phyloP scores from a whole-genome alignment of 2,113 vertebrate genomes.

The Thalassarche chlororhynchos region DNA sequence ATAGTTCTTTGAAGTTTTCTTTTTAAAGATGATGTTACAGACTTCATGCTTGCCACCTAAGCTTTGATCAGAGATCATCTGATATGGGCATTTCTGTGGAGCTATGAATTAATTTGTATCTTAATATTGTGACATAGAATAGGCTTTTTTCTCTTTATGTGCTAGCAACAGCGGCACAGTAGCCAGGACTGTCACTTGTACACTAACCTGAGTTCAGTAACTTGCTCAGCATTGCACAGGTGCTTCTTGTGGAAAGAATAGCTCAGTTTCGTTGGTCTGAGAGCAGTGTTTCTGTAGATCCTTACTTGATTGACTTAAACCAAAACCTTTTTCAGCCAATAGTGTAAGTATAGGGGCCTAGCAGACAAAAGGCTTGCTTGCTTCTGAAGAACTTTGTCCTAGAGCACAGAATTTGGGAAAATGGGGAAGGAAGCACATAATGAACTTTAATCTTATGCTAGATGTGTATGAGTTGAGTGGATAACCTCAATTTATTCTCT shows the following conservation, averaged over 20 bases:
- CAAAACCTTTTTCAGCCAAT: neutral
- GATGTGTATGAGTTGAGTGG: neutral
- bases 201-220: neutral
- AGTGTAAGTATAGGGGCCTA: neutral
- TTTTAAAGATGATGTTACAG: neutral
- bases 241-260: neutral
- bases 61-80: neutral
- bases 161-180: neutral
- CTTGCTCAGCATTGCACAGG: neutral
- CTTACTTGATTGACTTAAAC: neutral
- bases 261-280: neutral
- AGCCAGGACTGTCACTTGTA: neutral
- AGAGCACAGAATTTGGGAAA: neutral
- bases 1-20: neutral
- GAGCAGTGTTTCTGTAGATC: neutral
- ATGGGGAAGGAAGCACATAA: neutral
- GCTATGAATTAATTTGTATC: neutral
- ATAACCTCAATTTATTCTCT: neutral
- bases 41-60: neutral
- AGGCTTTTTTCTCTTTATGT: neutral
- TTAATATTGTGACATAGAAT: neutral
- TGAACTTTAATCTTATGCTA: neutral
- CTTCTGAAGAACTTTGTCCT: neutral
- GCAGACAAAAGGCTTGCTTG: neutral
- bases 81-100: neutral